phyloP scores from a whole-genome alignment of 1,140 invertebrate species.

The Rhagoletis pomonella region DNA sequence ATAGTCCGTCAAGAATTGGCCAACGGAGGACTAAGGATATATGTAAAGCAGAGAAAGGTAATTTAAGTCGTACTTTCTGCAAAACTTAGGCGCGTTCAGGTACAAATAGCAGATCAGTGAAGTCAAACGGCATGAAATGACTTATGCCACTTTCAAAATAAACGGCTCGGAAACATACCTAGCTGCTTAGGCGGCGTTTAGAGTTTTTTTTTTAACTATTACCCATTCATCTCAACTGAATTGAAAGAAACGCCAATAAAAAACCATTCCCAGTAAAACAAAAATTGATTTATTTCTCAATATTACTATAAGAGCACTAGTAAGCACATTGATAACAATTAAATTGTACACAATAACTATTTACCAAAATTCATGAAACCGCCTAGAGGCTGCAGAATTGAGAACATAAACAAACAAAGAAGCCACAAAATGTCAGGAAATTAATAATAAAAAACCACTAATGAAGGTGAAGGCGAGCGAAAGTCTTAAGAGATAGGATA shows the following conservation, averaged over 20 bases:
- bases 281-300: conserved; percentile 34
- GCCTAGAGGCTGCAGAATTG: conserved; percentile 30
- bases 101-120: no score
- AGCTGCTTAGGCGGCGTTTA: no score
- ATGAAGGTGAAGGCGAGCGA: conserved; percentile 6
- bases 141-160: no score
- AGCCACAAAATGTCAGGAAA: conserved; percentile 42
- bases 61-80: no score
- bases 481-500: background rate
- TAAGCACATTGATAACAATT: background rate
- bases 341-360: conserved; percentile 39
- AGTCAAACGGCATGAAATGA: no score
- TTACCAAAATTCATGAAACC: conserved; percentile 30
- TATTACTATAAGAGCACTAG: background rate
- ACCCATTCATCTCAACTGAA: no score
- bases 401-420: conserved; percentile 29
- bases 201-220: no score
- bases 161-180: no score
- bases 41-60: no score
- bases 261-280: background rate
- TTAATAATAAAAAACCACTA: conserved; percentile 47
- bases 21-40: no score
- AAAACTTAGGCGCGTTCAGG: no score
- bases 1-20: no score
- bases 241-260: background rate